Evolutionary conservation across 2,797 vertebrate genomes (phyloP), one percentile per base, ranked within the genome.

Genomic region (Huso huso): DNA sequence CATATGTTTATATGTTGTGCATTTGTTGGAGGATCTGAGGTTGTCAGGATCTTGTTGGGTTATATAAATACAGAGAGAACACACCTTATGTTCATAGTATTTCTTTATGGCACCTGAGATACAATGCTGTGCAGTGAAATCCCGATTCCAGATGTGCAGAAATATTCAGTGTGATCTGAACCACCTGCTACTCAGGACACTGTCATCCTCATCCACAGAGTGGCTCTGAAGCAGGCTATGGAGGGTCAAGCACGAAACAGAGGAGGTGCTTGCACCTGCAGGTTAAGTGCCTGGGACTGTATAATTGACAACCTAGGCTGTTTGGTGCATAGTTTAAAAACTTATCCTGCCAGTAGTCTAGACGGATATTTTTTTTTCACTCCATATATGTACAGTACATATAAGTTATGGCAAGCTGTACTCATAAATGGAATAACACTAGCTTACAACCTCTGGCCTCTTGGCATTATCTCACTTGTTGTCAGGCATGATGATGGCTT

Each of bases 291-390:
- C 11, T 10, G 55, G 55, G 11, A 58, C 55, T 12, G 8, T 12
- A 4, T 58, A 7, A 58, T 58, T 58, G 55, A 58, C 11, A 58
- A 58, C 55, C 55, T 4, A 58, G 11, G 55, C 55, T 58, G 11
- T n/a, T 58, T 12, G 11, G 8, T 58, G 55, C 11, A 58, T 12
- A 10, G 55, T 58, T 58, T 58, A 58, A 58, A 58, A n/a, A 6
- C 11, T 58, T 58, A 58, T 58, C 55, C 55, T 10, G 55, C 55
- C 11, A 10, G 55, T 6, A 58, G 55, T 58, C 55, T 58, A 58
- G 55, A 58, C 55, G 11, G 13, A 58, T 58, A 12, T 58, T 58
- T 58, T 58, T 58, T 58, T 58, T 58, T 58, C 55, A 58, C 55
- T 58, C 55, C 13, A 12, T n/a, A 58, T 18, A 18, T 18, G 18